Evolutionary conservation across 2,888 invertebrate genomes (phyloP), one percentile per base, ranked within the genome.

Genomic region (Meghimatium bilineatum): DNA sequence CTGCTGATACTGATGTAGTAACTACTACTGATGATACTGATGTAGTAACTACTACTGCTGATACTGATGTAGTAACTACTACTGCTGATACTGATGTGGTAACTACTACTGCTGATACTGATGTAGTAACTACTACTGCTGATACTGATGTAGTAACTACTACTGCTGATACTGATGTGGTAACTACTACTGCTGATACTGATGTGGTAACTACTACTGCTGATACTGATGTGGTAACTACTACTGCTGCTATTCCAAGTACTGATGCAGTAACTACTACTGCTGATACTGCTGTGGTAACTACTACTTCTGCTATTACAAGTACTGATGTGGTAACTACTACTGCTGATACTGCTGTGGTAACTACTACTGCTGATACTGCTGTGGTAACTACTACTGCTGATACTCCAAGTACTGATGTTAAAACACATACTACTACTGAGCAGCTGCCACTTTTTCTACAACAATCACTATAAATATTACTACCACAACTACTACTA

Each of bases 121-220:
- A 52, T 76, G 52, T 52, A 52, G 52, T 49, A 10, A 76, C 76
- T 76, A 76, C 76, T 76, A 76, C 76, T 52, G 29, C 52, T 52
- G 52, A 56, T 32, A 77, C 77, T 32, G 32, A 56, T 32, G 32
- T 34, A 8, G 60, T 60, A 32, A 77, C 77, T 60, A 77, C 77
- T 60, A 77, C 60, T 60, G 60, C 77, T 60, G 60, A 56, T 60
- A 77, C 77, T 60, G 60, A 56, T 60, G 17, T 60, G 14, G 32
- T 56, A 5, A 60, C 77, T 60, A 77, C 77, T 60, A 77, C 60
- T 32, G 36, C 77, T 60, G 32, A 17, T 60, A 77, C 77, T 60
- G 32, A 56, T 60, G 23, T 60, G 14, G n/a, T 60, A 32, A 60
- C 77, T 60, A 32, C 77, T 26, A 60, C 77, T 60, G 20, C 34